Base-by-base conservation (phyloP, 2,888 invertebrate genomes). In the Cetonia aurata region DNA sequence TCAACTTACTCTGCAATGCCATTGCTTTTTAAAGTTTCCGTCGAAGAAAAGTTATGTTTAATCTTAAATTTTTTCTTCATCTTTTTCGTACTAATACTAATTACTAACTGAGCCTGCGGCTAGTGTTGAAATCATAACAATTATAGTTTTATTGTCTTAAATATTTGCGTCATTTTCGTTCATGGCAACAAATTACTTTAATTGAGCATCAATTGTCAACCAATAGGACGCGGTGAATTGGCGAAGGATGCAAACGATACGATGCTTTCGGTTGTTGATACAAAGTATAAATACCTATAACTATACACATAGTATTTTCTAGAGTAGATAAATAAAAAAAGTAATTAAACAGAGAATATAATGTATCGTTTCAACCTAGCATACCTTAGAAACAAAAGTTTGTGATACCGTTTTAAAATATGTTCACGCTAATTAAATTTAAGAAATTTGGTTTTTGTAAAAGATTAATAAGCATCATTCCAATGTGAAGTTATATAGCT, bases 11-110 rank as follows among this genome's bases (percentile, higher is more conserved):
- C 69, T 25, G 41, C 46, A 31, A 70, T 65, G 17, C 69, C 69
- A 44, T 70, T 70, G 17, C 69, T 71, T 53, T 71, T 71, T 15
- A 71, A 31, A 3, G 65, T 71, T 59, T 71, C 71, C 12, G 59
- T 59, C 3, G 71, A 71, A 33, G 71, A 71, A 46, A 71, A 71
- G 41, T 71, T 67, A 15, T 67, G 71, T 10, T 71, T 71, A 12
- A 71, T 42, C 13, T 60, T 67, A 52, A 71, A 71, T 31, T 71
- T 71, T 42, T 67, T 71, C 71, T 67, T 71, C 71, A 71, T 71
- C 44, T 57, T 68, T 68, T 46, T 31, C 57, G 33, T 33, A 19
- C 57, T 68, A 65, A 50, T 48, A 65, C 62, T 65, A 65, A 65
- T 65, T 65, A 65, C 41, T 65, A 65, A 65, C 62, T 65, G 62